These are phyloP conservation scores for Clarias pachynema DNA, from an alignment of 2,797 vertebrate genomes.

Conservation along the genomic window DNA sequence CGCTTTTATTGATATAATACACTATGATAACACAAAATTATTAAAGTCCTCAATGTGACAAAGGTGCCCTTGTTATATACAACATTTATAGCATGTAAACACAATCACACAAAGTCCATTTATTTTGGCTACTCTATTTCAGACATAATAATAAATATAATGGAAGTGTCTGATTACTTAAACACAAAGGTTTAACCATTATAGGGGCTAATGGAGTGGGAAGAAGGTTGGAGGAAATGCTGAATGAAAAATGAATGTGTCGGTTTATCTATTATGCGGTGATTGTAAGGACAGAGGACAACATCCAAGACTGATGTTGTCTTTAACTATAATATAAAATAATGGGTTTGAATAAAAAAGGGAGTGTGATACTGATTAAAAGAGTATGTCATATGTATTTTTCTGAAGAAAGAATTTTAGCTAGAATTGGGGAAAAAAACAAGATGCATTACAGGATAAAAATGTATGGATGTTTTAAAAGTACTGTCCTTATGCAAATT, in stretches of 20 bases:
- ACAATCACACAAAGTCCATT: not conserved
- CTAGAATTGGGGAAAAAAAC: not conserved
- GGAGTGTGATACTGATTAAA: not conserved
- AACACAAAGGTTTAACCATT: not conserved
- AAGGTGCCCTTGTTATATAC: not conserved
- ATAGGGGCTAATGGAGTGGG: constrained; percentile 58
- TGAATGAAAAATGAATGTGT: constrained; percentile 33
- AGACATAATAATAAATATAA: constrained; percentile 35
- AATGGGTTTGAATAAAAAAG: not conserved
- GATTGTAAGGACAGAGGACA: not conserved
- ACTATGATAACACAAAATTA: not conserved
- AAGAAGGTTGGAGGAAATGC: constrained; percentile 5
- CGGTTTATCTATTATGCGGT: not conserved
- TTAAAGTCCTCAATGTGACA: not conserved
- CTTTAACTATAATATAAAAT: not conserved
- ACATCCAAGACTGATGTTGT: not conserved
- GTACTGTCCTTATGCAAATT: not conserved
- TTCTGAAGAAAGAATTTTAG: not conserved
- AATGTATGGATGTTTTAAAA: not conserved
- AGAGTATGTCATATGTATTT: not conserved
- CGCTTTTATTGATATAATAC: not conserved
- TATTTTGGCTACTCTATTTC: not conserved
- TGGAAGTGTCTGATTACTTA: constrained; percentile 44
- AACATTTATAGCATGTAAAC: constrained; percentile 17
- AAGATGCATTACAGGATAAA: not conserved